These are phyloP conservation scores for Megalonaias nervosa DNA, from an alignment of 1,140 invertebrate genomes.

Conservation along the genomic window DNA sequence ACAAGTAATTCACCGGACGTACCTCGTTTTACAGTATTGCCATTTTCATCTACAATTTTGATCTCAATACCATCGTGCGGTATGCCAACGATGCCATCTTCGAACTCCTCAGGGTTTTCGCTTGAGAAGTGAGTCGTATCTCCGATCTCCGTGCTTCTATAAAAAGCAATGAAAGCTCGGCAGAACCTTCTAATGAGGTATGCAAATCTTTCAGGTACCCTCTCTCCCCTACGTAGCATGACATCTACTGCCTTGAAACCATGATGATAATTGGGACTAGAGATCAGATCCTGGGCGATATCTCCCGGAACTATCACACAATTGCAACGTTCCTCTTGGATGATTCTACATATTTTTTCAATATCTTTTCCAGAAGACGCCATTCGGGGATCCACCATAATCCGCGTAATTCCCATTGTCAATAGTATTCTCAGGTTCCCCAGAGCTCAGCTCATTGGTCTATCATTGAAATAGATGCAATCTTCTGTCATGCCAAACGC, in stretches of 20 bases:
- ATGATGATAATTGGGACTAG: not conserved
- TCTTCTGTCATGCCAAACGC: constrained; percentile 11
- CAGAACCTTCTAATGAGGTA: not conserved
- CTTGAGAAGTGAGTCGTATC: not conserved
- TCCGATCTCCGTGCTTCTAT: constrained; percentile 20
- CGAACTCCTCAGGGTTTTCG: not conserved
- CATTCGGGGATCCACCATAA: constrained; percentile 9
- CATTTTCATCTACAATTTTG: too few species aligned
- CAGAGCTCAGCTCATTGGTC: constrained; percentile 33
- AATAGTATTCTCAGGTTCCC: constrained; percentile 35
- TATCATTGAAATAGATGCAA: constrained; percentile 12
- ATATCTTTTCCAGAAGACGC: constrained; percentile 3
- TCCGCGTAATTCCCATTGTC: constrained; percentile 34
- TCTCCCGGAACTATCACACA: constrained; percentile 13
- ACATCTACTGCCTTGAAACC: constrained; percentile 11
- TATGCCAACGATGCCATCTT: constrained; percentile 33
- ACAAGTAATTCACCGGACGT: too few species aligned
- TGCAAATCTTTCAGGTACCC: not conserved
- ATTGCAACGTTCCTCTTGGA: constrained; percentile 26
- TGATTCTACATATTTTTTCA: constrained; percentile 13
- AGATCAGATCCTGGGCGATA: not conserved
- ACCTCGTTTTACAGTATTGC: constrained; percentile 5
- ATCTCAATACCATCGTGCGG: too few species aligned
- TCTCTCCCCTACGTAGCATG: constrained; percentile 13
- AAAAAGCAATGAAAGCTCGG: constrained; percentile 2